A percentile compares a stretch with the other conserved stretches of the same genome.
Conservation (phyloP, 2,113 vertebrate genomes). For the Macaca mulatta region DNA sequence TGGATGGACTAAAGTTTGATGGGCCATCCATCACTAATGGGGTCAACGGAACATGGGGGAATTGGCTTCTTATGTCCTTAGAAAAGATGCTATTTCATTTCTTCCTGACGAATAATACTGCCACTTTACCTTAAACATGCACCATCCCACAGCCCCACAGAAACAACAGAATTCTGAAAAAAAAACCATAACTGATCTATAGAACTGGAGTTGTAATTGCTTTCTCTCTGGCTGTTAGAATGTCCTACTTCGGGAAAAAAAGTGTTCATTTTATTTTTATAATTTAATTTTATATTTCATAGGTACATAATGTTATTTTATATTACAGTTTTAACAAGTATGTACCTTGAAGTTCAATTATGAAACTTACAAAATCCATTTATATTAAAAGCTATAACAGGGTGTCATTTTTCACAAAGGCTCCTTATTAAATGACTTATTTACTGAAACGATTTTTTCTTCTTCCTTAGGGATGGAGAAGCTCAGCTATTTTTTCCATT, state of each 20-base stretch:
- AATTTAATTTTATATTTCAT: conserved; percentile 70
- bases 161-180: conserved; percentile 30
- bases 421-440: conserved; percentile 48
- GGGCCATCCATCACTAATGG: conserved; percentile 16
- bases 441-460: conserved; percentile 6
- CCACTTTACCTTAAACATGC: conserved; percentile 11
- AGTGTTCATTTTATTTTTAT: conserved; percentile 61
- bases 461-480: conserved; percentile 21
- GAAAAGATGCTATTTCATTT: conserved; percentile 11
- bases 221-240: conserved; percentile 45
- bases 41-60: neutral
- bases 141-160: neutral
- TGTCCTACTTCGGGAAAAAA: conserved; percentile 30
- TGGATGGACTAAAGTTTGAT: neutral
- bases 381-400: conserved; percentile 62
- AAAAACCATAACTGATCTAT: neutral
- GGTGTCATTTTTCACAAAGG: conserved; percentile 61
- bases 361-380: conserved; percentile 63
- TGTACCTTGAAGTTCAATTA: conserved; percentile 69
- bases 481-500: neutral
- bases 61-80: neutral
- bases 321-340: conserved; percentile 60
- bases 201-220: conserved; percentile 18
- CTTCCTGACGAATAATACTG: neutral
- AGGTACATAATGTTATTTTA: conserved; percentile 58